Evolutionary conservation across 2,888 invertebrate species (phyloP), one percentile per base, ranked within the genome.

Genomic region (Petrolisthes manimaculis): DNA sequence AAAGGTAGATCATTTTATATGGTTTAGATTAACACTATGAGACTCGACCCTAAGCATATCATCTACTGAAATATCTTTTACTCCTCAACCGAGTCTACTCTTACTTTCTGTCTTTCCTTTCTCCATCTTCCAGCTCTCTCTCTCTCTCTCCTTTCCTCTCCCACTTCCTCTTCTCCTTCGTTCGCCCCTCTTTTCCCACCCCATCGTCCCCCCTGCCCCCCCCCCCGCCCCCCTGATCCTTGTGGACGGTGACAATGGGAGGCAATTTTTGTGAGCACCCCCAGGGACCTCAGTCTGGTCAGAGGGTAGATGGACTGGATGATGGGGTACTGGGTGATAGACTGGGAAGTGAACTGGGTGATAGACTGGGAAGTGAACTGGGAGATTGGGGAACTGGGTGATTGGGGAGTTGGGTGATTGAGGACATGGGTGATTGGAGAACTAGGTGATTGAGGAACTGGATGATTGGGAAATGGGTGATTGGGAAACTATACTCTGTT

Each of bases 221-320:
- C 53, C 21, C 78, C 55, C 9, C 75, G 9, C 18, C 79, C 79
- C 69, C 71, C 54, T 53, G 8, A 53, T 61, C 55, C 69, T 54
- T 75, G 77, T 78, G 78, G 67, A 53, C 61, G n/a, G 71, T 21
- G 71, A 71, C 71, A 71, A 71, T 71, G 71, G 14, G 71, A 71
- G 1, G 14, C 71, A 71, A 71, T 71, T 71, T 71, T 71, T 71
- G 71, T 71, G 71, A 71, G 71, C 18, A 6, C 71, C n/a, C 71
- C 71, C 21, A n/a, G n/a, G 71, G 71, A n/a, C 12, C 21, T 1
- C 6, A 21, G 71, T 6, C n/a, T 71, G 71, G 71, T n/a, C 71
- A 71, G n/a, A n/a, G 21, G 71, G 55, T 82, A 55, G 53, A 69
- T 53, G 12, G 67, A 14, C 8, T 5, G 12, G 81, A 14, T 37